phyloP scores from a whole-genome alignment of 2,797 vertebrate species.

The Hyperoplus immaculatus region DNA sequence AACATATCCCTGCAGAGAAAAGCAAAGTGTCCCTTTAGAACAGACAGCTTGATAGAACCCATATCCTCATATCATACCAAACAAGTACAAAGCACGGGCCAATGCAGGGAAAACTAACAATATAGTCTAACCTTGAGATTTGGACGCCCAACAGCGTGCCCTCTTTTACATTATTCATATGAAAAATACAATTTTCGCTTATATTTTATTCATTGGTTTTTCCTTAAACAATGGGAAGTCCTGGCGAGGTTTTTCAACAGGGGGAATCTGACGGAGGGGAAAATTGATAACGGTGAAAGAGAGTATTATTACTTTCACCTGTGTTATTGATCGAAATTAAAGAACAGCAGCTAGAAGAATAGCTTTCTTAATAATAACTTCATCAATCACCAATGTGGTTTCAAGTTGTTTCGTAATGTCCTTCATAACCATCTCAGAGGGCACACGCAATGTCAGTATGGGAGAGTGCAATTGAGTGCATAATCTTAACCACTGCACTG shows the following conservation, averaged over 20 bases:
- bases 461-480: constrained; percentile 19
- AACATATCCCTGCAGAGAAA: constrained; percentile 52
- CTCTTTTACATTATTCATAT: constrained; percentile 88
- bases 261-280: constrained; percentile 59
- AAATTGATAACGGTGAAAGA: constrained; percentile 66
- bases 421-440: constrained; percentile 47
- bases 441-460: constrained; percentile 28
- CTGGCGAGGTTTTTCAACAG: constrained; percentile 69
- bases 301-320: constrained; percentile 68
- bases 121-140: constrained; percentile 81
- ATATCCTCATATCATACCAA: constrained; percentile 78
- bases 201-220: constrained; percentile 89
- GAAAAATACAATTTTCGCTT: constrained; percentile 84
- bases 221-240: constrained; percentile 81
- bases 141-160: constrained; percentile 73
- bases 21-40: constrained; percentile 65
- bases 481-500: not conserved
- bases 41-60: constrained; percentile 71
- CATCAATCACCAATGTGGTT: constrained; percentile 74
- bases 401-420: constrained; percentile 61
- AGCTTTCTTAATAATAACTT: constrained; percentile 77
- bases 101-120: constrained; percentile 66
- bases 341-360: constrained; percentile 72
- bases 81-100: constrained; percentile 74
- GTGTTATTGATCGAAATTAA: constrained; percentile 82